phyloP scores from a whole-genome alignment of 2,888 invertebrate genomes.

The Ochropacha duplaris region DNA sequence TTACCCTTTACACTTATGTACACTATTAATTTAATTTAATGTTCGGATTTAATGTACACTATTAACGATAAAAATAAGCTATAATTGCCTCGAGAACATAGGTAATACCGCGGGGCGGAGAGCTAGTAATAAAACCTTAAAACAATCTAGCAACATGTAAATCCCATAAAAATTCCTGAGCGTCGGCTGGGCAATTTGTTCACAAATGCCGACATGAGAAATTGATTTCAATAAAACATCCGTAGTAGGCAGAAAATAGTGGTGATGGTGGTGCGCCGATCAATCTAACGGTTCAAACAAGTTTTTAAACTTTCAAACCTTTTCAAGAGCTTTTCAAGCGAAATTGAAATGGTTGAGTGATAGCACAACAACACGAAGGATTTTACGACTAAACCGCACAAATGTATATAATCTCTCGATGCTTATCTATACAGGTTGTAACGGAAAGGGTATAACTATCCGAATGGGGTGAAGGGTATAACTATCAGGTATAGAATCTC shows the following conservation, averaged over 20 bases:
- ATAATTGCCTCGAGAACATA: no score
- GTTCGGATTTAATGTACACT: no score
- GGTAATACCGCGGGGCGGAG: no score
- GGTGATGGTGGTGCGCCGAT: not conserved
- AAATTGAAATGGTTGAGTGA: not conserved
- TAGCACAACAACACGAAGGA: not conserved
- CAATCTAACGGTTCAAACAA: not conserved
- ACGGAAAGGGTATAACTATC: no score
- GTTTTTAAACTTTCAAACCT: not conserved
- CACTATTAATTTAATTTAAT: no score
- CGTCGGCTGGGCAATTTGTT: not conserved
- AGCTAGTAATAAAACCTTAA: not conserved
- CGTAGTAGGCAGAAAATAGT: not conserved
- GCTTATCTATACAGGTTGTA: not conserved
- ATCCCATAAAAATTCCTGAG: not conserved
- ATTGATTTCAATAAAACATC: slow-evolving; percentile 4
- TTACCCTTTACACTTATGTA: no score
- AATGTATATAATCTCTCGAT: not conserved
- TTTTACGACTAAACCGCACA: not conserved
- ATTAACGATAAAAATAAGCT: no score
- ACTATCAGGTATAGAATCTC: no score
- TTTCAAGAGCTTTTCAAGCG: not conserved
- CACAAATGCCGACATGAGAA: slow-evolving; percentile 1
- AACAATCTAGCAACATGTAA: not conserved
- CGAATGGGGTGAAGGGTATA: no score